These are phyloP conservation scores for Coregonus clupeaformis DNA, from an alignment of 2,113 vertebrate genomes.

Conservation along the genomic window DNA sequence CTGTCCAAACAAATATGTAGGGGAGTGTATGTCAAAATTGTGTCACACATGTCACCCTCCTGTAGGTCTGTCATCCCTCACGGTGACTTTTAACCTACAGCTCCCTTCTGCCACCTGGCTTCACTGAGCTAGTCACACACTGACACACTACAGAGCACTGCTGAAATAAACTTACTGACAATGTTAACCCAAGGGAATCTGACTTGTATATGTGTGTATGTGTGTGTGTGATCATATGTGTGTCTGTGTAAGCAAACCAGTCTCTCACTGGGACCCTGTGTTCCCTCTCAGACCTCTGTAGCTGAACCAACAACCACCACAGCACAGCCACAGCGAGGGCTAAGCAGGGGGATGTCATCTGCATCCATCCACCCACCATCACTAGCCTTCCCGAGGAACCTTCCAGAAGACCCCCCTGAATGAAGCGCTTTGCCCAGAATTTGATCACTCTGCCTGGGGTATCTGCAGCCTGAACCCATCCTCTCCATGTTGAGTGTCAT, in stretches of 20 bases:
- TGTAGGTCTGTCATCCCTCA: no score
- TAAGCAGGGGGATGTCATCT: slow-evolving; percentile 17
- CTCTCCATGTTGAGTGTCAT: slow-evolving; percentile 1
- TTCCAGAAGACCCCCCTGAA: background rate
- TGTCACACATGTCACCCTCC: no score
- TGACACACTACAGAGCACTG: slow-evolving; percentile 9
- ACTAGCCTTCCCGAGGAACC: background rate
- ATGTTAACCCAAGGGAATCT: background rate
- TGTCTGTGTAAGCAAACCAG: background rate
- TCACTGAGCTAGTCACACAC: background rate
- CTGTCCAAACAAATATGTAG: no score
- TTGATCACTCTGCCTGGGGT: background rate
- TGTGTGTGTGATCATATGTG: slow-evolving; percentile 3
- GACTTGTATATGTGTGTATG: background rate
- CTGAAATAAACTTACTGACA: slow-evolving; percentile 33
- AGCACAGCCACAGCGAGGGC: background rate
- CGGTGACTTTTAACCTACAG: no score
- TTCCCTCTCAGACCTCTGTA: slow-evolving; percentile 11
- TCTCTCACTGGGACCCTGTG: slow-evolving; percentile 10
- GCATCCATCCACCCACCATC: background rate
- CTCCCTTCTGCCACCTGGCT: background rate
- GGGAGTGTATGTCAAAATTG: background rate
- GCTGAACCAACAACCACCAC: slow-evolving; percentile 1
- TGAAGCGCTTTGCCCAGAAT: background rate
- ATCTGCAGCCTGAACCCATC: background rate